A percentile compares a stretch with the other conserved stretches of the same genome.
These are phyloP conservation scores for Phalloptychus januarius DNA, from an alignment of 2,797 vertebrate species.

Conservation along the genomic window DNA sequence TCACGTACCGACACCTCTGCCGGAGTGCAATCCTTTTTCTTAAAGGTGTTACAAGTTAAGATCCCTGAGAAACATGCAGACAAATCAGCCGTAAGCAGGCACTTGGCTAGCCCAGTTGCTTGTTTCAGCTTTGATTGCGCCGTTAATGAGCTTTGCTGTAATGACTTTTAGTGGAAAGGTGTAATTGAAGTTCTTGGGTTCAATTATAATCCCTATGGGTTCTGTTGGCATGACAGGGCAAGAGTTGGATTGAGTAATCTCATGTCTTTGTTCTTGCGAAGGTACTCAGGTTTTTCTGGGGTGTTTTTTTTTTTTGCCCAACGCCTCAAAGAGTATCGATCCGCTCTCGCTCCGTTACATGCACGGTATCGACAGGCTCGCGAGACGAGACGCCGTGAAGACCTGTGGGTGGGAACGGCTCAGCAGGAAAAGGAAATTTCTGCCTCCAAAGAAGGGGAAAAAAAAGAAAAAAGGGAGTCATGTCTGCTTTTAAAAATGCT, in stretches of 20 bases:
- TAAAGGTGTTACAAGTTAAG: conserved; percentile 38
- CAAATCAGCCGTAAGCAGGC: conserved; percentile 49
- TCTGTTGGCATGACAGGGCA: conserved; percentile 22
- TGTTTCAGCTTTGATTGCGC: conserved; percentile 36
- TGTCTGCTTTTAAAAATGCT: conserved; percentile 2
- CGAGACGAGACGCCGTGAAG: conserved; percentile 24
- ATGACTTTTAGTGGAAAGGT: conserved; percentile 48
- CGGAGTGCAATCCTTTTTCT: conserved; percentile 14
- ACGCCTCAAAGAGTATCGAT: conserved; percentile 45
- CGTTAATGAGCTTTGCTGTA: conserved; percentile 59
- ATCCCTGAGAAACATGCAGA: conserved; percentile 29
- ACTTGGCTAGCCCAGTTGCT: conserved; percentile 17
- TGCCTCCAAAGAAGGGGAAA: conserved; percentile 8
- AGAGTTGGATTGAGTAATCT: conserved; percentile 31
- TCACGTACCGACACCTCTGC: conserved; percentile 39
- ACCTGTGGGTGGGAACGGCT: conserved; percentile 31
- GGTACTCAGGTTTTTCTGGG: conserved; percentile 9
- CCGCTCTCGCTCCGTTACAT: conserved; percentile 33
- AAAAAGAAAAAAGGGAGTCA: background rate
- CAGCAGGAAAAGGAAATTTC: conserved; percentile 37
- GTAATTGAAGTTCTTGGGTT: conserved; percentile 43
- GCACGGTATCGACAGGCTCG: conserved; percentile 46
- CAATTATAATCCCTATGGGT: conserved; percentile 15
- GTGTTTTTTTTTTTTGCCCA: background rate
- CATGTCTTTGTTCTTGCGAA: conserved; percentile 33